phyloP scores from a whole-genome alignment of 2,888 invertebrate species.

The Colletes collaris region DNA sequence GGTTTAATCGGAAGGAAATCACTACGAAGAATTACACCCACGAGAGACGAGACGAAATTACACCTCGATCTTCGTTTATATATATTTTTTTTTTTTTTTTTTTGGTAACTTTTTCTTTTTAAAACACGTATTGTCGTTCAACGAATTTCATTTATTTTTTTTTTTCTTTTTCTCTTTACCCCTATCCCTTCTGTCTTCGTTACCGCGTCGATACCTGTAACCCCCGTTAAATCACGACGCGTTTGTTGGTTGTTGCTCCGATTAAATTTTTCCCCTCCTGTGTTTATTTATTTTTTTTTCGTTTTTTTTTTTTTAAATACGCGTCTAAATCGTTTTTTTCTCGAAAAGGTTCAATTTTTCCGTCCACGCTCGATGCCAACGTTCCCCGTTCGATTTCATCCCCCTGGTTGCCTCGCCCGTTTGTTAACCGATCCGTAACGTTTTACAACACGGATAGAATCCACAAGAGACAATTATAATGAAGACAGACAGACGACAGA shows the following conservation, averaged over 20 bases:
- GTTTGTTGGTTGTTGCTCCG: no score
- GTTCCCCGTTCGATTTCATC: background rate
- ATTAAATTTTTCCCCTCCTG: no score
- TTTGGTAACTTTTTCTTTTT: conserved; percentile 66
- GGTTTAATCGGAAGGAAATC: conserved; percentile 54
- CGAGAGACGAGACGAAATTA: conserved; percentile 60
- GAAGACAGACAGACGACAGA: conserved; percentile 75
- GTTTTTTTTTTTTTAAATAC: background rate
- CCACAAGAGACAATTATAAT: conserved; percentile 72
- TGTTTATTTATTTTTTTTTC: background rate
- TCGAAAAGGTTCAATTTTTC: no score
- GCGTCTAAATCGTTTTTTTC: no score
- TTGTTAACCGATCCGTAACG: conserved; percentile 42
- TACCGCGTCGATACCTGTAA: no score
- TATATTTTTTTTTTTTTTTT: conserved; percentile 68
- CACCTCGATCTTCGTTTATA: conserved; percentile 59
- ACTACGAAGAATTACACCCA: conserved; percentile 56
- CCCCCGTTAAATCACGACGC: no score
- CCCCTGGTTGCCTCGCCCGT: background rate
- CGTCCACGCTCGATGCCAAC: no score
- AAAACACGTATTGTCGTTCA: conserved; percentile 80
- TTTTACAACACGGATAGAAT: conserved; percentile 82
- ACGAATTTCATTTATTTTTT: conserved; percentile 70
- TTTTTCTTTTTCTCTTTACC: conserved; percentile 68
- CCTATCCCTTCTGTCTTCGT: no score